Evolutionary conservation across 2,113 vertebrate genomes (phyloP).

Genomic region (Sylvietta virens): DNA sequence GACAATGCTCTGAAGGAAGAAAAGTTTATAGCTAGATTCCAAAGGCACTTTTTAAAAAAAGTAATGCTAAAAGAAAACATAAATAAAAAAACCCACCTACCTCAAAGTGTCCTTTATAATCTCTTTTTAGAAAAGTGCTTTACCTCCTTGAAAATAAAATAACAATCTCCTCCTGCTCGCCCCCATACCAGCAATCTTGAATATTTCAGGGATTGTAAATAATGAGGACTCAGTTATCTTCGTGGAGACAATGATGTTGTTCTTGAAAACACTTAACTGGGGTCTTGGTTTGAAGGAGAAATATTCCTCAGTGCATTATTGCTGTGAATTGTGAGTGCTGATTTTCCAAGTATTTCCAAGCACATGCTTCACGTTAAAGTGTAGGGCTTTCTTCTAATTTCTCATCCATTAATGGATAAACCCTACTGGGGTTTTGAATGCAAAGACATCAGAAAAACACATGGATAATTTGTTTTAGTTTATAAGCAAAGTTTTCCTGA

Average conservation of each 20-base stretch:
- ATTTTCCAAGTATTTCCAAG: conserved; percentile 29
- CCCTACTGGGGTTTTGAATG: conserved; percentile 38
- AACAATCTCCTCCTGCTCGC: neutral
- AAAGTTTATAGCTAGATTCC: neutral
- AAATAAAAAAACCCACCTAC: neutral
- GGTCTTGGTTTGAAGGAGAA: conserved; percentile 47
- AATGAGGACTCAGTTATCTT: neutral
- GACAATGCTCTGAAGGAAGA: neutral
- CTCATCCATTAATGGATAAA: conserved; percentile 38
- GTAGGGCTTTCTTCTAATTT: conserved; percentile 15
- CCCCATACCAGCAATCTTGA: neutral
- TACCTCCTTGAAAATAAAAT: conserved; percentile 11
- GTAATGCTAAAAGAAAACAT: neutral
- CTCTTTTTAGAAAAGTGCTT: neutral
- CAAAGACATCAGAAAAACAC: neutral
- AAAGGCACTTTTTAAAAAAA: neutral
- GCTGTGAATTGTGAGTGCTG: conserved; percentile 2
- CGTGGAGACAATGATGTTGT: neutral
- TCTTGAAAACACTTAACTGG: conserved; percentile 45
- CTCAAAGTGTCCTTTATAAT: neutral
- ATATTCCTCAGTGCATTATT: conserved; percentile 45
- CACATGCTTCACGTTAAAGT: neutral
- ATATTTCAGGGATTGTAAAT: conserved; percentile 26
- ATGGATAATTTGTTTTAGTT: neutral
- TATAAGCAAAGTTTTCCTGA: conserved; percentile 25